Conservation (phyloP, 2,797 vertebrate species). For the Sebastes hopkinsi region DNA sequence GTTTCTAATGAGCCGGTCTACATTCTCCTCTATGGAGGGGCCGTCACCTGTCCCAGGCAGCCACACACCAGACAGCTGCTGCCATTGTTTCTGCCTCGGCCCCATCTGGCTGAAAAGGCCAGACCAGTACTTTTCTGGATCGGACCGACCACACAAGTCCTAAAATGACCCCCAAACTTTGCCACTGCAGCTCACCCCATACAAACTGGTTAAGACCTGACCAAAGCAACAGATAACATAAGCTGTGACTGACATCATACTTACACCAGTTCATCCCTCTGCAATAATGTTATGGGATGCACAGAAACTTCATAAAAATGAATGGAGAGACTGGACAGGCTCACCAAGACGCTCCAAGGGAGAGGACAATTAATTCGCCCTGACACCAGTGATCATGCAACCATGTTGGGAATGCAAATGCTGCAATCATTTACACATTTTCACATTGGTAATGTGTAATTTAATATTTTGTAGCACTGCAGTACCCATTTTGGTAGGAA, state of each 20-base stretch:
- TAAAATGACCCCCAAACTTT: slow-evolving; percentile 39
- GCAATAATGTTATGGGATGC: background rate
- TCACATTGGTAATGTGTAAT: slow-evolving; percentile 58
- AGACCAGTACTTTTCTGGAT: slow-evolving; percentile 52
- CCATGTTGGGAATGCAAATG: slow-evolving; percentile 70
- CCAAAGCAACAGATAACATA: background rate
- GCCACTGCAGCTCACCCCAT: background rate
- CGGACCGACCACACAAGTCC: slow-evolving; percentile 46
- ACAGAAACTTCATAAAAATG: slow-evolving; percentile 17
- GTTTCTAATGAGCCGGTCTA: slow-evolving; percentile 74
- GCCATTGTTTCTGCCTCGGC: slow-evolving; percentile 75
- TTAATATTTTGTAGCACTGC: slow-evolving; percentile 83
- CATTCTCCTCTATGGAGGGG: slow-evolving; percentile 68
- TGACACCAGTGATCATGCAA: slow-evolving; percentile 70
- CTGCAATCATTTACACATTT: slow-evolving; percentile 67
- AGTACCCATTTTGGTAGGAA: slow-evolving; percentile 96
- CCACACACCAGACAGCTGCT: slow-evolving; percentile 79
- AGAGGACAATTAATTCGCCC: slow-evolving; percentile 50
- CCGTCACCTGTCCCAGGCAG: slow-evolving; percentile 83
- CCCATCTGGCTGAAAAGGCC: slow-evolving; percentile 74
- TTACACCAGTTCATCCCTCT: background rate
- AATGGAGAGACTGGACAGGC: slow-evolving; percentile 29
- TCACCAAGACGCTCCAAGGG: slow-evolving; percentile 48
- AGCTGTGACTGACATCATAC: background rate
- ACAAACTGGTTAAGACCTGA: background rate